Conservation (phyloP, 2,113 vertebrate species). For the Rhinolophus ferrumequinum region DNA sequence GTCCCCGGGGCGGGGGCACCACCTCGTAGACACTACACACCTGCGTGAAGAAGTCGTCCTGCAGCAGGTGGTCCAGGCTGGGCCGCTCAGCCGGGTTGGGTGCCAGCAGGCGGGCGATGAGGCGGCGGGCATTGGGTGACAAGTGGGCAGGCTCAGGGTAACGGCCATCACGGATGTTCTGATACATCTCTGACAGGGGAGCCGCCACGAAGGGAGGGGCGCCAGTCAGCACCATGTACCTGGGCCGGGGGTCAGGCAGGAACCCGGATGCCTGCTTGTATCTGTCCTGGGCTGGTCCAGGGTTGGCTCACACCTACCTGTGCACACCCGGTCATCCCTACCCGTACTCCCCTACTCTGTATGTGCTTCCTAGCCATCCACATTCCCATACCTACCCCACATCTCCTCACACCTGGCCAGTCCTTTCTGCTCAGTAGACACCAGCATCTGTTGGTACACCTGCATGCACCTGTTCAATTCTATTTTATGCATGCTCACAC, state of each 20-base stretch:
- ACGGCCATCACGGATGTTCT: constrained; percentile 48
- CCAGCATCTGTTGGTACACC: not conserved
- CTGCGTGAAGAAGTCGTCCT: constrained; percentile 83
- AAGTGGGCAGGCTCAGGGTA: constrained; percentile 63
- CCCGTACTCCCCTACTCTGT: not conserved
- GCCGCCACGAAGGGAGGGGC: constrained; percentile 75
- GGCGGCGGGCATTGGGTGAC: constrained; percentile 12
- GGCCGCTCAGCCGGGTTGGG: constrained; percentile 69
- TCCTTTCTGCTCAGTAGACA: not conserved
- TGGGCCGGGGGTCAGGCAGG: not conserved
- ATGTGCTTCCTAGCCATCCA: not conserved
- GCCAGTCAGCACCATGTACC: constrained; percentile 80
- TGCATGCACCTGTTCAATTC: not conserved
- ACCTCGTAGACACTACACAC: accelerated
- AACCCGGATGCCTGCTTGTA: not conserved
- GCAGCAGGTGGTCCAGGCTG: constrained; percentile 65
- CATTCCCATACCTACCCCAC: not conserved
- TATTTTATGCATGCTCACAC: not conserved
- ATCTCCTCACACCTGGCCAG: not conserved
- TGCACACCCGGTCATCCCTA: not conserved
- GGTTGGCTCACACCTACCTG: not conserved
- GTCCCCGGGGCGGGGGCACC: accelerated
- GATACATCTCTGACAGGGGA: constrained; percentile 75
- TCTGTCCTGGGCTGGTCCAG: too few relatives aligned
- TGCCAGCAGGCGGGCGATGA: constrained; percentile 78